Evolutionary conservation across 2,888 invertebrate genomes (phyloP).

Genomic region (Ischnura elegans): DNA sequence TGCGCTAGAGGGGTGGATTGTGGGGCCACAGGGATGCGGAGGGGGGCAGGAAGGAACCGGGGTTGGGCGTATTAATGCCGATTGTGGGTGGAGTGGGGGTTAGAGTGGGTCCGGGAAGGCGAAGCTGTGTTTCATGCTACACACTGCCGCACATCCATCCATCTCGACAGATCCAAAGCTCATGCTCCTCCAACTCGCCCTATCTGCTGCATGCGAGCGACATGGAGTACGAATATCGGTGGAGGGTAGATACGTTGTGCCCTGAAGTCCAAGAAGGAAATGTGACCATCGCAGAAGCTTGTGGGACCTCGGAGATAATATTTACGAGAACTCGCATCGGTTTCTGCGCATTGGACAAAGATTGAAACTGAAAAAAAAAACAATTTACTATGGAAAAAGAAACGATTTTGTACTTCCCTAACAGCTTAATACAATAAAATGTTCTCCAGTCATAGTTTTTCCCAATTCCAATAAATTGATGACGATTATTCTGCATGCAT

Average conservation of each 20-base stretch:
- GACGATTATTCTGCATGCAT: background rate
- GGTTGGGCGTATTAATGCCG: slow-evolving; percentile 1
- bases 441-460: background rate
- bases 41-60: background rate
- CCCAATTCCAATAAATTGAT: background rate
- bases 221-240: too few relatives aligned
- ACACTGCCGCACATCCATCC: background rate
- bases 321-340: too few relatives aligned
- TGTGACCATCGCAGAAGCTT: too few relatives aligned
- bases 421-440: background rate
- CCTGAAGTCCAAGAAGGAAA: too few relatives aligned
- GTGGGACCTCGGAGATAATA: too few relatives aligned
- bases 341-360: background rate
- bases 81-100: background rate
- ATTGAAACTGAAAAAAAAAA: background rate
- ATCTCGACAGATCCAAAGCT: background rate
- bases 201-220: background rate
- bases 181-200: too few relatives aligned
- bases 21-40: background rate
- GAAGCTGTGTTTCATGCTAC: slow-evolving; percentile 28
- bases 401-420: background rate
- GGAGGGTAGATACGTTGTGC: too few relatives aligned
- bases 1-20: background rate
- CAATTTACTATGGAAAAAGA: background rate
- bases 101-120: background rate